Base-by-base conservation (phyloP, 2,113 vertebrate species). In the Amblyopsis rosae region DNA sequence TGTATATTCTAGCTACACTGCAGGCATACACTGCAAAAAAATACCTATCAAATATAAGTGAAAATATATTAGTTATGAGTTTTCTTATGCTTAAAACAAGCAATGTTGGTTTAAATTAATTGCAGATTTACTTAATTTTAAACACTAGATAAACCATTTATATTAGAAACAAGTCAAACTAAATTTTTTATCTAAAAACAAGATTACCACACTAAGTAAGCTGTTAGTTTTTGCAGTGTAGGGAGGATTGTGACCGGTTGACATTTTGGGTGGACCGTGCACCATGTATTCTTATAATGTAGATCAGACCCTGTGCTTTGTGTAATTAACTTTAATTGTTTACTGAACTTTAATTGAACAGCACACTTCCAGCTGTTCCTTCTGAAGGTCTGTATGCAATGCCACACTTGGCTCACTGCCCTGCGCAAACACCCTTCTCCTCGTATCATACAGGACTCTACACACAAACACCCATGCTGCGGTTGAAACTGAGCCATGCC, bases 211-310 rank as follows among this genome's bases (percentile, higher is more conserved):
- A 26, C 26, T 26, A 26, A 26, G 26, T 2, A 26, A 26, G 1
- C 2, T 26, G 26, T 26, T 26, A 26, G 26, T 26, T 26, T 26
- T 26, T 26, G 26, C 26, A 26, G 26, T 26, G 26, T 26, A 26
- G 26, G 56, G 58, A 80, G 81, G 82, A 89, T 83, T 87, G 86
- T 77, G 63, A 77, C 73, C 56, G 70, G 26, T 26, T 26, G 26
- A 26, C 26, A 26, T 26, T 86, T 73, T 50, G 75, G 78, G 60
- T 80, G 82, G 81, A 87, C 77, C 78, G 82, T 70, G 74, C 75
- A 70, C 80, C 73, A 75, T 88, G 79, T 62, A 77, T 85, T 87
- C 80, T 86, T 88, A 91, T 72, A 87, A 77, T 87, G 82, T 87
- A 83, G 71, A 87, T 83, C 77, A 73, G 74, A 80, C 71, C 57